phyloP scores from a whole-genome alignment of 2,888 invertebrate genomes.

The Parapristionchus giblindavisi region DNA sequence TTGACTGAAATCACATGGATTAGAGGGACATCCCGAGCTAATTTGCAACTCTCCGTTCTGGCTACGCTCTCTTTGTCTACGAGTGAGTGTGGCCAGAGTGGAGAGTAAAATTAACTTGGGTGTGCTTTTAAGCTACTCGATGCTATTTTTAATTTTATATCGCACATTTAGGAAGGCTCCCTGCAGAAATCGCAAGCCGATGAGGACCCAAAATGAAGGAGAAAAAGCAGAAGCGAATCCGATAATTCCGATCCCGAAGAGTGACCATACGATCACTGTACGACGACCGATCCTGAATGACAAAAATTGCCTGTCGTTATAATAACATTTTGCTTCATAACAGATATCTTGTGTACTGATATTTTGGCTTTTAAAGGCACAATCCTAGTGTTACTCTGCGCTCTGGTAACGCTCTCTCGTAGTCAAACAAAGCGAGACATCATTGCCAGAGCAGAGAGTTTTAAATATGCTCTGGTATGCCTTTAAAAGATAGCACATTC shows the following conservation, averaged over 20 bases:
- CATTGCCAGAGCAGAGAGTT: no score
- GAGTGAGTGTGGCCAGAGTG: no score
- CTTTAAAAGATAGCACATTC: no score
- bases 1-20: background rate
- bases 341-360: background rate
- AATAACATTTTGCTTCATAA: background rate
- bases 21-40: background rate
- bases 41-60: background rate
- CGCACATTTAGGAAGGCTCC: constrained; percentile 33
- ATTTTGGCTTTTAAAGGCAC: background rate
- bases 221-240: background rate
- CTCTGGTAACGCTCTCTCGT: no score
- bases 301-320: background rate
- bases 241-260: constrained; percentile 16
- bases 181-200: constrained; percentile 17
- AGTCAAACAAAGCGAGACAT: no score
- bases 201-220: constrained; percentile 27
- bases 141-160: background rate
- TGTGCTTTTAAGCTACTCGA: no score
- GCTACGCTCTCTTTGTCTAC: no score
- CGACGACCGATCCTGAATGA: constrained; percentile 14
- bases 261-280: constrained; percentile 9
- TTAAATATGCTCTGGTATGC: no score
- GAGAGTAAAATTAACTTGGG: no score
- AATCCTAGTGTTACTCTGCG: no score